Evolutionary conservation across 2,797 vertebrate genomes (phyloP).

Genomic region (Sebastes aleutianus): DNA sequence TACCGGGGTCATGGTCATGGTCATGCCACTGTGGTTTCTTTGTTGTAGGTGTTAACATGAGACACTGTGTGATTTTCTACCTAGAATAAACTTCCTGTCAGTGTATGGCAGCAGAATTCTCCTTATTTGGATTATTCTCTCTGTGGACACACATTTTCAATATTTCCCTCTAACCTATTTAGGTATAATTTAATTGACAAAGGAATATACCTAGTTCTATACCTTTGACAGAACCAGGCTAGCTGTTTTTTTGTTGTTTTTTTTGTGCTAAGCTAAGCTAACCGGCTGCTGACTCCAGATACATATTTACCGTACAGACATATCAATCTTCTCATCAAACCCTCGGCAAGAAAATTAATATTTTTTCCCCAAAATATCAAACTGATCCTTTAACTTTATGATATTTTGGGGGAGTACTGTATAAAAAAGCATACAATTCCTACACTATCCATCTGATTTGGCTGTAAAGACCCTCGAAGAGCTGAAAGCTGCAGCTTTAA

Average conservation of each 20-base stretch:
- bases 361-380: not conserved
- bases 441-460: not conserved
- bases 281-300: not conserved
- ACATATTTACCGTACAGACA: not conserved
- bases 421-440: not conserved
- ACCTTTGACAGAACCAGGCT: not conserved
- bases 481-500: not conserved
- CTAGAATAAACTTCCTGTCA: not conserved
- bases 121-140: not conserved
- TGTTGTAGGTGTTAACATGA: constrained; percentile 1
- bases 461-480: not conserved
- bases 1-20: constrained; percentile 39
- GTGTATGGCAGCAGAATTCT: not conserved
- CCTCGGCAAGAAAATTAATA: not conserved
- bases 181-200: not conserved
- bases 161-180: not conserved
- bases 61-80: constrained; percentile 2
- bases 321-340: not conserved
- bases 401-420: not conserved
- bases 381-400: not conserved
- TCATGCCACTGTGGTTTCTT: constrained; percentile 9
- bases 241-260: not conserved
- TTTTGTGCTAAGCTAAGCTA: not conserved
- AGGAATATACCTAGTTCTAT: too few relatives aligned
- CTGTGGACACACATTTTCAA: not conserved